Evolutionary conservation across 2,113 vertebrate genomes (phyloP).

Genomic region (Corythoichthys haematopterus): DNA sequence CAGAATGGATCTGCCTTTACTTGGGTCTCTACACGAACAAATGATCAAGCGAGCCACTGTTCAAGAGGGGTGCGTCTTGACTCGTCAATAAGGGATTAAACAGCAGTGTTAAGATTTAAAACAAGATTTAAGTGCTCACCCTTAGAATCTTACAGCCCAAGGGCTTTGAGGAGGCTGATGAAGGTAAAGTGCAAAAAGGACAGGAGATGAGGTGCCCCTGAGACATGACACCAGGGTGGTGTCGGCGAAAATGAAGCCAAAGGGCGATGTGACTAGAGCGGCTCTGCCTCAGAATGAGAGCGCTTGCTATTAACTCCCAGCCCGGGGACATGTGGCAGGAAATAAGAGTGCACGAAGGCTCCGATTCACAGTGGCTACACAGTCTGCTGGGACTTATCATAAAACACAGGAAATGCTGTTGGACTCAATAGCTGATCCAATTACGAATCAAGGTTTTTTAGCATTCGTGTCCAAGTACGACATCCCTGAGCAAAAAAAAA

Average conservation of each 20-base stretch:
- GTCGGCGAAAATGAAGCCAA: constrained; percentile 19
- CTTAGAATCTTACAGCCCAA: constrained; percentile 61
- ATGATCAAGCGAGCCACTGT: constrained; percentile 54
- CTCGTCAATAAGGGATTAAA: constrained; percentile 74
- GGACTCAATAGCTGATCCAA: constrained; percentile 16
- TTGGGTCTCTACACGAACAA: constrained; percentile 42
- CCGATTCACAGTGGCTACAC: constrained; percentile 20
- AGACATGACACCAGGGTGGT: constrained; percentile 39
- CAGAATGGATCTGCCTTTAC: constrained; percentile 52
- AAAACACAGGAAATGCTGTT: constrained; percentile 15
- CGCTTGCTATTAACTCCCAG: constrained; percentile 29
- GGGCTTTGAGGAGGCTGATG: constrained; percentile 18
- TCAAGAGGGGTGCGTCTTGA: constrained; percentile 46
- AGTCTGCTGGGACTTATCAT: constrained; percentile 45
- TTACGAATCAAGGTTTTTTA: constrained; percentile 54
- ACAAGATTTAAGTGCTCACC: constrained; percentile 70
- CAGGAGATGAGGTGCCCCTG: constrained; percentile 53
- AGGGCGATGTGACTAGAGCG: constrained; percentile 43
- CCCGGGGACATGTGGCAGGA: constrained; percentile 26
- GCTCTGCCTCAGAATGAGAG: constrained; percentile 54
- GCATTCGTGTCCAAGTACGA: neutral
- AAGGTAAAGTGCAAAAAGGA: constrained; percentile 34
- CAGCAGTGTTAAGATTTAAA: constrained; percentile 69
- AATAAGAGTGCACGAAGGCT: constrained; percentile 29
- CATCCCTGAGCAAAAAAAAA: neutral